Base-by-base conservation (phyloP, 2,797 vertebrate species). In the Tamandua tetradactyla region DNA sequence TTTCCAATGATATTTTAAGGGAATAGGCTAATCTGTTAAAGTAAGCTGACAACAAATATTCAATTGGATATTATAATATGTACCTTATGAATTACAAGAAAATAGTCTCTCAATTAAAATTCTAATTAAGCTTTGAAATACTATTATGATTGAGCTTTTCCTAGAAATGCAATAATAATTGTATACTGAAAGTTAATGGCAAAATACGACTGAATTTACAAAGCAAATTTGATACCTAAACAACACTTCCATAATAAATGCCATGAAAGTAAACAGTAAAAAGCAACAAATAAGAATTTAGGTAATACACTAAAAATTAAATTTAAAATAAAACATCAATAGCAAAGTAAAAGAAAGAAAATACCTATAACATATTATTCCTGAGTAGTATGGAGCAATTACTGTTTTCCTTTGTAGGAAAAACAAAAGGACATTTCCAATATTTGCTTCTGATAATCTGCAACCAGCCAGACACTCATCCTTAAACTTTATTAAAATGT, bases 1-100 rank as follows among this genome's bases (percentile, higher is more conserved):
- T 96, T 93, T 76, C 55, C 85, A 85, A 66, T 74, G 23, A 4
- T 44, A 81, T 74, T 93, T 88, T 64, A 85, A 90, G 68, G 20
- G n/a, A 76, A 61, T 37, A 52, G 4, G 22, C 6, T 89, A 71
- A 69, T n/a, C 14, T 32, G 80, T 37, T 71, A 32, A 57, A 79
- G 42, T 42, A 74, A 69, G 4, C 25, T 37, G 22, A 64, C 52
- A 88, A 69, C 40, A 71, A 40, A 74, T 71, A 22, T 35, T 47
- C 8, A 40, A 49, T 0, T 66, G 10, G 25, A 76, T 68, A 42
- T n/a, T 52, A 27, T 0, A 62, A 44, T 37, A 72, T 12, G 2
- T 57, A 42, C n/a, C 14, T 80, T 49, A 81, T 2, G 10, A 81
- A 61, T 72, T 27, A 40, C 4, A 89, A 78, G 13, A 76, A 87